A percentile compares a stretch with the other conserved stretches of the same genome.
These are phyloP conservation scores for Cheilosia scutellata DNA, from an alignment of 2,888 invertebrate genomes.

Conservation along the genomic window DNA sequence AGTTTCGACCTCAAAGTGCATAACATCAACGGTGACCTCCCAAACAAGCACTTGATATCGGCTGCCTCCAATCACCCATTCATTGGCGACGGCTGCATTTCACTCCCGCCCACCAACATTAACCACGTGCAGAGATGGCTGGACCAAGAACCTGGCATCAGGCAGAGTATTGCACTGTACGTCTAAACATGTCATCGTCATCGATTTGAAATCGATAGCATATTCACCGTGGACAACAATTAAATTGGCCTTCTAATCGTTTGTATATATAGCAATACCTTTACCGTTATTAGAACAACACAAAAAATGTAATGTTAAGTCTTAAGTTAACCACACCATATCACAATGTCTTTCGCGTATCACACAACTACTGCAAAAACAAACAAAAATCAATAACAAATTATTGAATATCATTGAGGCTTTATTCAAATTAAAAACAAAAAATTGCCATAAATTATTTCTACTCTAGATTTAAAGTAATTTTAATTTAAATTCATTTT, in stretches of 20 bases:
- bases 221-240: slow-evolving; percentile 24
- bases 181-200: slow-evolving; percentile 63
- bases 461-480: slow-evolving; percentile 39
- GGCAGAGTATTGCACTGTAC: slow-evolving; percentile 77
- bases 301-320: slow-evolving; percentile 38
- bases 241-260: slow-evolving; percentile 61
- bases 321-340: slow-evolving; percentile 44
- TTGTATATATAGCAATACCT: slow-evolving; percentile 53
- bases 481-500: slow-evolving; percentile 33
- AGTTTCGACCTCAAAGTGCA: slow-evolving; percentile 86
- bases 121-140: slow-evolving; percentile 86
- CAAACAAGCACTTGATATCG: slow-evolving; percentile 85
- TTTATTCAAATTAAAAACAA: slow-evolving; percentile 64
- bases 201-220: slow-evolving; percentile 67
- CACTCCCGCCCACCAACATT: slow-evolving; percentile 79
- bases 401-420: slow-evolving; percentile 67
- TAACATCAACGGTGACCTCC: slow-evolving; percentile 85
- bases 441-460: slow-evolving; percentile 74
- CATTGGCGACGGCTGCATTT: slow-evolving; percentile 73
- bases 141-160: slow-evolving; percentile 84
- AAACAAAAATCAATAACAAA: slow-evolving; percentile 44
- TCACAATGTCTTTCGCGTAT: slow-evolving; percentile 28
- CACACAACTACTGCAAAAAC: slow-evolving; percentile 1
- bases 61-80: slow-evolving; percentile 78
- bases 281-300: slow-evolving; percentile 43